A percentile compares a stretch with the other conserved stretches of the same genome.
phyloP scores from a whole-genome alignment of 2,888 invertebrate species.

The Lepas anatifera region DNA sequence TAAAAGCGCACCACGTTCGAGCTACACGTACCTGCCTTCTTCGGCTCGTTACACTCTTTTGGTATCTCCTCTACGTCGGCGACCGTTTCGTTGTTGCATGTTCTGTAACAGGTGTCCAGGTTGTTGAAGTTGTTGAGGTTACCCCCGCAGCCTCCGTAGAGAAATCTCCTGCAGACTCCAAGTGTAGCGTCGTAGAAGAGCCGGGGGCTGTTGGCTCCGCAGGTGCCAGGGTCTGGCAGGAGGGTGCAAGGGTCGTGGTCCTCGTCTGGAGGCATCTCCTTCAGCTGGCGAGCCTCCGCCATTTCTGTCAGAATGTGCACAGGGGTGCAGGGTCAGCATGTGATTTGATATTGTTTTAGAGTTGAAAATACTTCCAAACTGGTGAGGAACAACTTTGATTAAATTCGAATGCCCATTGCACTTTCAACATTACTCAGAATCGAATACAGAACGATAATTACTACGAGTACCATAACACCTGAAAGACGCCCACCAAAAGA shows the following conservation, averaged over 20 bases:
- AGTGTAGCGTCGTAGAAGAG: constrained; percentile 5
- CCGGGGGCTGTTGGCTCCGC: constrained; percentile 25
- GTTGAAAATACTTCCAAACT: no score
- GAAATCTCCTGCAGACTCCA: constrained; percentile 33
- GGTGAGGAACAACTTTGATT: no score
- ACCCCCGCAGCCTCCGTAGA: constrained; percentile 40
- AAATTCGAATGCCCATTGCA: no score
- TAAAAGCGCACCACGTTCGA: background rate
- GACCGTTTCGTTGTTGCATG: background rate
- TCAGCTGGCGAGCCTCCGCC: background rate
- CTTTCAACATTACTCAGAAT: no score
- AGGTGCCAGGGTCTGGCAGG: constrained; percentile 27
- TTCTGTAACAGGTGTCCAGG: background rate
- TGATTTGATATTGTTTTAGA: no score
- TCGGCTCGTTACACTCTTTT: background rate
- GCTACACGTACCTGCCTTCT: background rate
- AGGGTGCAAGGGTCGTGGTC: constrained; percentile 18
- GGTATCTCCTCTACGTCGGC: background rate
- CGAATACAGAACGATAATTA: no score
- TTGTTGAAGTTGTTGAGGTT: constrained; percentile 28
- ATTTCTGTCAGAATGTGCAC: no score
- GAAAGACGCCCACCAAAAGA: no score
- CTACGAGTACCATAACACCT: no score
- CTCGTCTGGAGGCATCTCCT: constrained; percentile 1
- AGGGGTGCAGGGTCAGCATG: no score